Conservation (phyloP, 2,888 invertebrate genomes). For the Heliconius sara region DNA sequence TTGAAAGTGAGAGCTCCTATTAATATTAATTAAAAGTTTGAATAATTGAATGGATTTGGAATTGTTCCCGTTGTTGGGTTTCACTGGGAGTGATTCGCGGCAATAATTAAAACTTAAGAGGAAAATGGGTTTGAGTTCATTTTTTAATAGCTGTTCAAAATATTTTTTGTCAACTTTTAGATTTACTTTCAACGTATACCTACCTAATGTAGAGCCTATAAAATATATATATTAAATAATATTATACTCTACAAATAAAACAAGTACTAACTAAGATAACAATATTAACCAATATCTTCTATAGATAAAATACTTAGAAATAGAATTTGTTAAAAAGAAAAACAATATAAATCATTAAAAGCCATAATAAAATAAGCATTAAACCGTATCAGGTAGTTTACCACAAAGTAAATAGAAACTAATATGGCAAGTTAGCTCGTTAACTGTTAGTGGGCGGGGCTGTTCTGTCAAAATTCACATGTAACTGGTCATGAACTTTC, state of each 20-base stretch:
- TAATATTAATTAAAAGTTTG: constrained; percentile 85
- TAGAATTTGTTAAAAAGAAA: not conserved
- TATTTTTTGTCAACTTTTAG: constrained; percentile 53
- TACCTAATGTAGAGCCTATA: not conserved
- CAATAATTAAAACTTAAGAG: constrained; percentile 78
- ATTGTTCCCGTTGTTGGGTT: constrained; percentile 78
- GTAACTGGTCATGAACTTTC: constrained; percentile 45
- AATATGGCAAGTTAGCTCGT: constrained; percentile 32
- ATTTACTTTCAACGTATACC: constrained; percentile 16
- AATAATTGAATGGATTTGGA: constrained; percentile 81
- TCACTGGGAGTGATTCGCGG: constrained; percentile 72
- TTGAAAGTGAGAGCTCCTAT: constrained; percentile 80
- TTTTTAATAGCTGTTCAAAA: constrained; percentile 72
- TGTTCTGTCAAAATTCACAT: constrained; percentile 39
- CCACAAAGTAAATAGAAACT: constrained; percentile 34
- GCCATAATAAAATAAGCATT: constrained; percentile 11
- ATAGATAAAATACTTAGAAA: not conserved
- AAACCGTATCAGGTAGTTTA: constrained; percentile 1
- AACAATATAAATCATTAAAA: constrained; percentile 10
- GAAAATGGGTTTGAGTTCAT: constrained; percentile 60
- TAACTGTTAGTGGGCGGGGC: constrained; percentile 36
- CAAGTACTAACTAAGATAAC: too few species aligned
- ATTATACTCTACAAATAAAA: too few species aligned
- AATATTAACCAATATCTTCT: too few species aligned
- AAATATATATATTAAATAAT: too few species aligned